phyloP scores from a whole-genome alignment of 2,888 invertebrate species.

The Zeuzera pyrina region DNA sequence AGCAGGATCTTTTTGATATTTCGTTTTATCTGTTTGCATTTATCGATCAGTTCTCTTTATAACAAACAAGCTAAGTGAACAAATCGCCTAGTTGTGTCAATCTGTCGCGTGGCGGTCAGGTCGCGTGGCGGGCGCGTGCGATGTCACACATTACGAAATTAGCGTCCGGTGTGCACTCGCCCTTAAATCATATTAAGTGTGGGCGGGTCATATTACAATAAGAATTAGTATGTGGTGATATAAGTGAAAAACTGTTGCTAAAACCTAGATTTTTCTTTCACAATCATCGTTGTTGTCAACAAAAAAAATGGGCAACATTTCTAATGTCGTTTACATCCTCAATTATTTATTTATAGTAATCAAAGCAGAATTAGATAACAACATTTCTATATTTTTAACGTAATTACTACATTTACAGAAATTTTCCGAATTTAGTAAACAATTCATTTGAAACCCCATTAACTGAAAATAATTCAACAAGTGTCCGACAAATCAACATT shows the following conservation, averaged over 20 bases:
- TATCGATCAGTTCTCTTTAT: slow-evolving; percentile 42
- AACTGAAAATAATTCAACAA: slow-evolving; percentile 21
- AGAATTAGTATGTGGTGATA: not conserved
- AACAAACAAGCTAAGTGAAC: slow-evolving; percentile 62
- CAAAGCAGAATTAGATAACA: no score
- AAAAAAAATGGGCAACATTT: no score
- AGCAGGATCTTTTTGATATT: no score
- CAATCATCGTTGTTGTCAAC: no score
- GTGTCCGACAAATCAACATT: slow-evolving; percentile 16
- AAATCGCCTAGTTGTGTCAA: slow-evolving; percentile 54
- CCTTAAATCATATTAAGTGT: slow-evolving; percentile 46
- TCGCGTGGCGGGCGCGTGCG: slow-evolving; percentile 45
- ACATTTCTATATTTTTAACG: no score
- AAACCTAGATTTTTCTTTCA: no score
- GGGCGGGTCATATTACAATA: slow-evolving; percentile 32
- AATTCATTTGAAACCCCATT: no score
- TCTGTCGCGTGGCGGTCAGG: slow-evolving; percentile 49
- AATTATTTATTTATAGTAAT: no score
- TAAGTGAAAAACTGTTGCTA: no score
- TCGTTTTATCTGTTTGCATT: slow-evolving; percentile 38
- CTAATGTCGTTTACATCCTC: no score
- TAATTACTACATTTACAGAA: no score
- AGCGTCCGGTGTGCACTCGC: slow-evolving; percentile 51
- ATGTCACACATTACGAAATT: slow-evolving; percentile 62
- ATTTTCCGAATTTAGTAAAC: not conserved